Evolutionary conservation across 1,140 invertebrate genomes (phyloP), one percentile per base, ranked within the genome.

Genomic region (Drosophila tsacasi): DNA sequence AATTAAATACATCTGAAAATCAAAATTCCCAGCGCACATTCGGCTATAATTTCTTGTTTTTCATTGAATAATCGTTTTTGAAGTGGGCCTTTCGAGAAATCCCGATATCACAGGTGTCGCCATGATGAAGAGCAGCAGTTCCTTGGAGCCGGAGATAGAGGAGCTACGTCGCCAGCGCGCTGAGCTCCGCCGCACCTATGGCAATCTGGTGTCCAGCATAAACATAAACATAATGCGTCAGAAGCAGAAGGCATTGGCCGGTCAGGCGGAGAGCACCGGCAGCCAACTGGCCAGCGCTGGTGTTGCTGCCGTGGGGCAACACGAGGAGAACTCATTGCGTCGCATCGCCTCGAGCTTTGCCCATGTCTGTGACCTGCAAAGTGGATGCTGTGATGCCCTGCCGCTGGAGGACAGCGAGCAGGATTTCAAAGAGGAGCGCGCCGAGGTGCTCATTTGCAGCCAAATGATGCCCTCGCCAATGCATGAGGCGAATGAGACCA

Each of bases 301-400:
- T 30, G n/a, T 10, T 19, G 40, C n/a, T 21, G n/a, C 19, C 13
- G 30, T 5, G 19, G n/a, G 21, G 32, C 71, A 13, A 35, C 30
- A 39, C 0, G 12, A 47, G 25, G 35, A 55, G 7, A 6, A 21
- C 0, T 12, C 76, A 4, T 32, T 87, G 76, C 80, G 81, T 12
- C 58, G 80, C 9, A 89, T 87, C 9, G 68, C 84, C 13, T 89
- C 84, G 2, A 87, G 84, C 23, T 86, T 77, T 52, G 83, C 76
- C 9, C 61, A 80, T 25, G 83, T 87, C 0, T 49, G 68, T 17
- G 64, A 87, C 25, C 37, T 77, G 9, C 40, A 47, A 1, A 60
- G 27, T 10, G 83, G 76, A 9, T 49, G 49, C 6, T 66, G 19
- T 23, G 57, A 35, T 25, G 80, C 76, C 0, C 23, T 74, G 19